phyloP scores from a whole-genome alignment of 2,888 invertebrate genomes.

The Mythimna impura region DNA sequence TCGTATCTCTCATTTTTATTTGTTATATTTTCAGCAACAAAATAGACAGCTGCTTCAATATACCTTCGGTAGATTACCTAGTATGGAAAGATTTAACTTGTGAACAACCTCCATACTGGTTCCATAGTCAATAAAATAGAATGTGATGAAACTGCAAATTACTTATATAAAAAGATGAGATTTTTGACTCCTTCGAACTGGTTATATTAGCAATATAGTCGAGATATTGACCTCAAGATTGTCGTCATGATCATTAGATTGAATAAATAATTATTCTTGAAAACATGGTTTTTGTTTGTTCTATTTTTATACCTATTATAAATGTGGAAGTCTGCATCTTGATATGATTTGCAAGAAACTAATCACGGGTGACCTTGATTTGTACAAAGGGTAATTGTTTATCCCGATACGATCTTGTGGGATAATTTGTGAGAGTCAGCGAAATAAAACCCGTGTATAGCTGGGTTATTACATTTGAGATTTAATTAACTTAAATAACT shows the following conservation, averaged over 20 bases:
- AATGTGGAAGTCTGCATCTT: background rate
- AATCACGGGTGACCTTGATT: background rate
- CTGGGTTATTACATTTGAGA: background rate
- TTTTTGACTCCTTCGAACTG: slow-evolving; percentile 30
- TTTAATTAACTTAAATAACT: no score
- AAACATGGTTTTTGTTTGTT: background rate
- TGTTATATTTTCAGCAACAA: slow-evolving; percentile 38
- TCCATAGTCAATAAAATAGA: background rate
- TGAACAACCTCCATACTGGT: slow-evolving; percentile 21
- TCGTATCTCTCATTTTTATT: no score
- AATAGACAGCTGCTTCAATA: slow-evolving; percentile 43
- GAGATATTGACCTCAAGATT: slow-evolving; percentile 8
- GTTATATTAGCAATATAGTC: slow-evolving; percentile 26
- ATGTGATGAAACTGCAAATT: background rate
- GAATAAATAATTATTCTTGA: background rate
- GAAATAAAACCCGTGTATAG: background rate
- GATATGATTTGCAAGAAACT: background rate
- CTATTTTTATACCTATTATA: no score
- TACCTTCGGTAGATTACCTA: slow-evolving; percentile 27
- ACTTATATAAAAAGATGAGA: background rate
- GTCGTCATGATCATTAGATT: background rate
- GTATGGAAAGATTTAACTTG: slow-evolving; percentile 44
- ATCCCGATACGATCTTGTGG: background rate
- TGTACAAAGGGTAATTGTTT: background rate
- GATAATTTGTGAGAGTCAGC: background rate